Conservation (phyloP, 2,797 vertebrate genomes). For the Acanthornis magna region DNA sequence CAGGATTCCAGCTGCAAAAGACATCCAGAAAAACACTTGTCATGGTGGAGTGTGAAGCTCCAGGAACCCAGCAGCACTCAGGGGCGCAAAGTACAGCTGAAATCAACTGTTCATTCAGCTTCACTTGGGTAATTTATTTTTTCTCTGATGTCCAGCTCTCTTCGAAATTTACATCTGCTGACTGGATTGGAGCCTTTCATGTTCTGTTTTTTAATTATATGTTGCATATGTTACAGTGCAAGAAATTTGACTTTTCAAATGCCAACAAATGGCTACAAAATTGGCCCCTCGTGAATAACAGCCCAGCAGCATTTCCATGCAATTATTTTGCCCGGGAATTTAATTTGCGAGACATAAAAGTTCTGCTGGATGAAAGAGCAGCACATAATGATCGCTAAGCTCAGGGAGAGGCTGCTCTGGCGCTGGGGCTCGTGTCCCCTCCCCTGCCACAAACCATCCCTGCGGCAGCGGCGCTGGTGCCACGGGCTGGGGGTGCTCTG, state of each 20-base stretch:
- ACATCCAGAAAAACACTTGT: neutral
- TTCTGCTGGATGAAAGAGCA: conserved; percentile 54
- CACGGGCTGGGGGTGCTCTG: no score
- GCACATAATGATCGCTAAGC: conserved; percentile 46
- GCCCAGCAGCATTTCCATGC: conserved; percentile 65
- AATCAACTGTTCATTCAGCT: neutral
- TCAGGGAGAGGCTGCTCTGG: neutral
- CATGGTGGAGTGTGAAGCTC: rapidly evolving
- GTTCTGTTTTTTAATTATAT: conserved; percentile 42
- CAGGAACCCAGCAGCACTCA: rapidly evolving
- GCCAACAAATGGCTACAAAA: conserved; percentile 73
- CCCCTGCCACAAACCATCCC: neutral
- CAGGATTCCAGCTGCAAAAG: neutral
- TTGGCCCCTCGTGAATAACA: conserved; percentile 71
- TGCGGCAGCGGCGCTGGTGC: no score
- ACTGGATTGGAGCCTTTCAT: conserved; percentile 53
- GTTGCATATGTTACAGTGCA: conserved; percentile 34
- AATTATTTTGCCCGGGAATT: conserved; percentile 74
- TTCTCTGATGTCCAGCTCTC: conserved; percentile 29
- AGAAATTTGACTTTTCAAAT: conserved; percentile 72
- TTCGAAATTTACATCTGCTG: neutral
- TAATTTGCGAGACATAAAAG: conserved; percentile 70
- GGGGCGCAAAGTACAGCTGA: neutral
- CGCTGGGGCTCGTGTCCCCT: neutral
- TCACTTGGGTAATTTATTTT: conserved; percentile 6